phyloP scores from a whole-genome alignment of 2,797 vertebrate species.

The Enteromius unitaeniatus region DNA sequence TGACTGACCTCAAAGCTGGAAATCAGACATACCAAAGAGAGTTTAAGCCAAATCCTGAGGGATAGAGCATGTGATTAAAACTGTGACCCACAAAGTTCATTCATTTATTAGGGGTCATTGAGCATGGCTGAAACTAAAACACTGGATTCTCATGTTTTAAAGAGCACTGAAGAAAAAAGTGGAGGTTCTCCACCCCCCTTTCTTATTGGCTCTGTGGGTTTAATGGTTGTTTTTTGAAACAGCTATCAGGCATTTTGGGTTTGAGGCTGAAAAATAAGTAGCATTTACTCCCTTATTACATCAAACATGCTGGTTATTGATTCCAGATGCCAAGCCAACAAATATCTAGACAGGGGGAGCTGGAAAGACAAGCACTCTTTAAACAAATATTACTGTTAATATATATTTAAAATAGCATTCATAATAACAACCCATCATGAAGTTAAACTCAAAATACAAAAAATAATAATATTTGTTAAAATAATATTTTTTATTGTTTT shows the following conservation, averaged over 20 bases:
- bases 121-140: constrained; percentile 8
- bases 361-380: background rate
- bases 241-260: constrained; percentile 58
- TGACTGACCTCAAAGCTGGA: background rate
- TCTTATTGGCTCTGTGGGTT: constrained; percentile 68
- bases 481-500: background rate
- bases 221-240: constrained; percentile 24
- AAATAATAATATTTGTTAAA: too few relatives aligned
- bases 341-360: constrained; percentile 18
- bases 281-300: constrained; percentile 35
- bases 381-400: background rate
- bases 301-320: constrained; percentile 48
- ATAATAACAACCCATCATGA: background rate
- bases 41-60: constrained; percentile 31
- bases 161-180: background rate
- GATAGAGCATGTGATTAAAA: constrained; percentile 40
- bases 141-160: background rate
- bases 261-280: constrained; percentile 35
- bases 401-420: background rate
- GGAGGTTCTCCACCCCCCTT: constrained; percentile 63
- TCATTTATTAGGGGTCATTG: constrained; percentile 19
- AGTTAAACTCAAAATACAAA: background rate
- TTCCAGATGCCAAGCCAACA: constrained; percentile 69
- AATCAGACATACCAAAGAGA: constrained; percentile 20
- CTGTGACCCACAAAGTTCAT: constrained; percentile 16